A percentile compares a stretch with the other conserved stretches of the same genome.
Evolutionary conservation across 2,113 vertebrate genomes (phyloP).

Genomic region (Strix uralensis): DNA sequence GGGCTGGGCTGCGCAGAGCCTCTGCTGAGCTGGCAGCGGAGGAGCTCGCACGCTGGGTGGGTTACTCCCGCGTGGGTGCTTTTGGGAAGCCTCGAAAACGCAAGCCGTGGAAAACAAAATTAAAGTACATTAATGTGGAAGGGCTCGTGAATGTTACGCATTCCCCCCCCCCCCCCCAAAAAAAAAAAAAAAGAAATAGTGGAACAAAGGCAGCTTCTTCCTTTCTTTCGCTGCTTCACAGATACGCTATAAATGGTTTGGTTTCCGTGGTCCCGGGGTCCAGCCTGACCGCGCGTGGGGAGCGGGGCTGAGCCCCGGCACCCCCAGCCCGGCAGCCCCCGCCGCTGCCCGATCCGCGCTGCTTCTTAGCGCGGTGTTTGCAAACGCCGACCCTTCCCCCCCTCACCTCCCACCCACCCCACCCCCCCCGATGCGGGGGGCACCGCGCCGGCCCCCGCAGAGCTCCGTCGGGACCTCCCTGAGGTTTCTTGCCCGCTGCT

Average conservation of each 20-base stretch:
- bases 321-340: too few relatives aligned
- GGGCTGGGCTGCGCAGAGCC: neutral
- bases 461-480: neutral
- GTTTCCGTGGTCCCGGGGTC: neutral
- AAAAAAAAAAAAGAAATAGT: too few relatives aligned
- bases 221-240: neutral
- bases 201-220: neutral
- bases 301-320: neutral
- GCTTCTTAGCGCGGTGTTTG: neutral
- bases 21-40: neutral
- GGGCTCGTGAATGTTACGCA: neutral
- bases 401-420: neutral
- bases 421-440: too few relatives aligned
- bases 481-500: neutral
- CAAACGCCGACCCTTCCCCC: accelerated
- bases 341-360: neutral
- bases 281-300: neutral
- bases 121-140: neutral
- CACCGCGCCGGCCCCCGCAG: neutral
- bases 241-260: accelerated
- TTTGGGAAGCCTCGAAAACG: neutral
- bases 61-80: neutral
- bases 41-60: neutral
- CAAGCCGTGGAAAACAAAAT: neutral
- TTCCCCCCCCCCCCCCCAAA: too few relatives aligned